Conservation (phyloP, 2,113 vertebrate species). For the Melanostigma gelatinosum region DNA sequence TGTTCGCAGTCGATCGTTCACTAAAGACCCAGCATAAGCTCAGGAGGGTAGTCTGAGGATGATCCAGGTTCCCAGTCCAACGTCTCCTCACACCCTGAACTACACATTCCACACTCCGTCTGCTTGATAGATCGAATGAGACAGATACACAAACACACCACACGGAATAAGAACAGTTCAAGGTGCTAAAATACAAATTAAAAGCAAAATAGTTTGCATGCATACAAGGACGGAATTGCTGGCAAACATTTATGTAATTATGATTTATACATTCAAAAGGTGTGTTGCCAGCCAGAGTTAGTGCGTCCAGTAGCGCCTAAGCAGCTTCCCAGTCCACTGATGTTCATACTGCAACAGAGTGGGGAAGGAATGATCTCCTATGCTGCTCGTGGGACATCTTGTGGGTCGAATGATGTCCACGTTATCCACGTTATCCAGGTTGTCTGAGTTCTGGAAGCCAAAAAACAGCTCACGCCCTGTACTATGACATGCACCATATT, state of each 20-base stretch:
- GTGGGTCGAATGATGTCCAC: not conserved
- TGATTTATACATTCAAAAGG: too few relatives aligned
- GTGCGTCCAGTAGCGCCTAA: not conserved
- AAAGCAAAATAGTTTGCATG: too few relatives aligned
- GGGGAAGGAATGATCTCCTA: not conserved
- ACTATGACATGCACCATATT: not conserved
- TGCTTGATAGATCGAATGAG: not conserved
- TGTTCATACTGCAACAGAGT: not conserved
- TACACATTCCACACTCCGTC: constrained; percentile 3
- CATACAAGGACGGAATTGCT: too few relatives aligned
- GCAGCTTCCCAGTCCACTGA: not conserved
- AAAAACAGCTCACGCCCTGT: not conserved
- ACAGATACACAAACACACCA: not conserved
- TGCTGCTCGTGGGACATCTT: not conserved
- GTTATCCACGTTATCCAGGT: not conserved
- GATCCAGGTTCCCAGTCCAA: constrained; percentile 19
- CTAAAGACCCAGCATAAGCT: not conserved
- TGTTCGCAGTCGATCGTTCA: not conserved
- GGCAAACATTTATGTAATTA: too few relatives aligned
- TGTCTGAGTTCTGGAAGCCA: not conserved
- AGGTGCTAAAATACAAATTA: too few relatives aligned
- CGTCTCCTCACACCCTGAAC: constrained; percentile 29
- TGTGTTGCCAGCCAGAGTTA: not conserved
- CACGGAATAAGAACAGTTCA: too few relatives aligned
- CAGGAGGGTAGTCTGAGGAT: constrained; percentile 16